These are phyloP conservation scores for Microplitis demolitor DNA, from an alignment of 1,140 invertebrate genomes.

Conservation along the genomic window DNA sequence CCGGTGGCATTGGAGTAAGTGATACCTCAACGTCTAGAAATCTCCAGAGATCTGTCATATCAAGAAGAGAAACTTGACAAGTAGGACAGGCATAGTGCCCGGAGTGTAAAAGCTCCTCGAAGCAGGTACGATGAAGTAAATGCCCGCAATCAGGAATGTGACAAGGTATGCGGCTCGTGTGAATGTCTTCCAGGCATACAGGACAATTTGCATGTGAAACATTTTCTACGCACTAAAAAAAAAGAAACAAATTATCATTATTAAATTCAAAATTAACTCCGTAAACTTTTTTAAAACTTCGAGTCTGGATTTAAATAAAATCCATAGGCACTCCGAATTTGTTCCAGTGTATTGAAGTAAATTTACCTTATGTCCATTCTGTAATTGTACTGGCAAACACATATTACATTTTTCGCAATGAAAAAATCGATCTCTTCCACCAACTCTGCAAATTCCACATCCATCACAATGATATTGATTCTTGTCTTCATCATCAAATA, in stretches of 20 bases:
- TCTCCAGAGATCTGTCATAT: conserved; percentile 82
- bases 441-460: conserved; percentile 87
- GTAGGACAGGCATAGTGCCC: conserved; percentile 87
- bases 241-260: conserved; percentile 32
- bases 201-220: conserved; percentile 85
- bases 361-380: conserved; percentile 78
- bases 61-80: conserved; percentile 82
- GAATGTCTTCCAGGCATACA: conserved; percentile 86
- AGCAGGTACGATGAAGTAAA: conserved; percentile 80
- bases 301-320: too few relatives aligned
- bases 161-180: conserved; percentile 84
- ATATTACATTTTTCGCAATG: conserved; percentile 87
- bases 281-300: too few relatives aligned
- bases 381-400: conserved; percentile 79
- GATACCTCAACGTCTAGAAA: conserved; percentile 80
- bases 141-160: conserved; percentile 87
- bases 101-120: conserved; percentile 75
- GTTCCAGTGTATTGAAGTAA: neutral
- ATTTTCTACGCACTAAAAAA: conserved; percentile 82
- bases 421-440: conserved; percentile 83
- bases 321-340: neutral
- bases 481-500: conserved; percentile 89
- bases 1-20: conserved; percentile 79
- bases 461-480: conserved; percentile 87
- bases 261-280: neutral